Base-by-base conservation (phyloP, 1,140 invertebrate species). In the Mesaphorura yosii region DNA sequence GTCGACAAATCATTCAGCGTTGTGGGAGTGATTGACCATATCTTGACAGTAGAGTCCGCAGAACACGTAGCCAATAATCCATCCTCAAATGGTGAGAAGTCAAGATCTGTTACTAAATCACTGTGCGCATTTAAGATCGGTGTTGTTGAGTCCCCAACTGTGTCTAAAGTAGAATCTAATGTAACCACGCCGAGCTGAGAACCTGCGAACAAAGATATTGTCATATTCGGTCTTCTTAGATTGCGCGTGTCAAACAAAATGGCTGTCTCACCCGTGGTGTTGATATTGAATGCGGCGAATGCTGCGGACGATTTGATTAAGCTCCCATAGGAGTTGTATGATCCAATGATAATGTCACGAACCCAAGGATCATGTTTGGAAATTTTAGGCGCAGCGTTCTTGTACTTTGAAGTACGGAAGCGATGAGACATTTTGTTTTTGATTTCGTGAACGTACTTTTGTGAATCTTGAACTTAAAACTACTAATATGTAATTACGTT, bases 391-490 rank as follows among this genome's bases (percentile, higher is more conserved):
- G 86, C 82, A 53, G 89, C 86, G 85, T 95, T 94, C 78, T 93
- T 93, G 70, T 90, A 95, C 69, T 95, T 94, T 49, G 89, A 93
- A 67, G 86, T 86, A 77, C 94, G 94, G 72, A 94, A 93, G 72
- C 88, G 77, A 87, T 88, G 93, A 71, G 86, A 86, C 86, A 88
- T 89, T 63, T 68, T 79, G 31, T n/a, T n/a, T n/a, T n/a, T n/a
- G n/a, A n/a, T n/a, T n/a, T n/a, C n/a, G n/a, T n/a, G n/a, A n/a
- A n/a, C n/a, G n/a, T n/a, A n/a, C n/a, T n/a, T n/a, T n/a, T n/a
- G n/a, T n/a, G n/a, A n/a, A n/a, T n/a, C n/a, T n/a, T n/a, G n/a
- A n/a, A n/a, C n/a, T n/a, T n/a, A n/a, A n/a, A n/a, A n/a, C n/a
- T n/a, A n/a, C n/a, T n/a, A n/a, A n/a, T n/a, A n/a, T n/a, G n/a